Percentiles rank a stretch among this genome's conserved stretches.
These are phyloP conservation scores for Oreochromis niloticus DNA, from an alignment of 2,113 vertebrate species.

Conservation along the genomic window DNA sequence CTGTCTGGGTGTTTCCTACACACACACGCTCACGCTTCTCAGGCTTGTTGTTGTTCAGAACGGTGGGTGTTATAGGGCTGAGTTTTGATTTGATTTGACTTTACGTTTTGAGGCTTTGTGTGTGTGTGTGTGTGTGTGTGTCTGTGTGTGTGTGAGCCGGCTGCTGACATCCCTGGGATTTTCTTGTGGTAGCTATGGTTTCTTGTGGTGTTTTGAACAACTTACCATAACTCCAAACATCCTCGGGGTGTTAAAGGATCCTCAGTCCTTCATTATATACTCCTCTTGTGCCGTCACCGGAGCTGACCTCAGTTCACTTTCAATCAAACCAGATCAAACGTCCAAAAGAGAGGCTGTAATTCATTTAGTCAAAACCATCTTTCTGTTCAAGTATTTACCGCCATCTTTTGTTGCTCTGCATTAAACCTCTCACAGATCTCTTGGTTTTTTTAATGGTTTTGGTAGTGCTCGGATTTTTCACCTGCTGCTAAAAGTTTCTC, in stretches of 20 bases:
- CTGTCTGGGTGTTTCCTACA: constrained; percentile 56
- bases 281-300: background rate
- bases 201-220: constrained; percentile 47
- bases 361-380: background rate
- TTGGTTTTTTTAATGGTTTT: background rate
- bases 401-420: background rate
- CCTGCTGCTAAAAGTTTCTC: background rate
- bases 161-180: constrained; percentile 20
- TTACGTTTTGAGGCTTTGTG: background rate
- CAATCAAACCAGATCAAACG: constrained; percentile 6
- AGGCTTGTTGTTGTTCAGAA: constrained; percentile 53
- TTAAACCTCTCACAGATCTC: background rate
- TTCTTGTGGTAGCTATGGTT: constrained; percentile 54
- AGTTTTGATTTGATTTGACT: constrained; percentile 49
- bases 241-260: constrained; percentile 7
- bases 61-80: constrained; percentile 46
- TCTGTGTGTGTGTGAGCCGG: background rate
- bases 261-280: background rate
- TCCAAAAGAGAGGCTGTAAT: background rate
- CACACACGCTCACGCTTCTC: constrained; percentile 41
- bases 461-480: background rate
- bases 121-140: background rate
- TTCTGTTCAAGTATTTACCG: background rate
- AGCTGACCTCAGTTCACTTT: constrained; percentile 27
- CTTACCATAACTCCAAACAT: constrained; percentile 37